Evolutionary conservation across 2,797 vertebrate species (phyloP).

Genomic region (Phrynocephalus vlangalii): DNA sequence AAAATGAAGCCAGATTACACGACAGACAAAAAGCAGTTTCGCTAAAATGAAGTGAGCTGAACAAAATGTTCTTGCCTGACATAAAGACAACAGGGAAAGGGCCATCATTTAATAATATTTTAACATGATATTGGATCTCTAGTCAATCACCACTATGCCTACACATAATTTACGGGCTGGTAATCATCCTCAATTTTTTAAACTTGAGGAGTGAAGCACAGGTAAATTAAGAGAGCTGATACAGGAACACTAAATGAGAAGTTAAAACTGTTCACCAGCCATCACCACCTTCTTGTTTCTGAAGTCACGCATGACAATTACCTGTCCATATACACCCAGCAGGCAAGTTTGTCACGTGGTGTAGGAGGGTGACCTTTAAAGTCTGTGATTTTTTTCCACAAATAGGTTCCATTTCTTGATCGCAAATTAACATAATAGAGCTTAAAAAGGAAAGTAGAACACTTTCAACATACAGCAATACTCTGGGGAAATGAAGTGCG

Average conservation of each 20-base stretch:
- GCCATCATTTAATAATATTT: neutral
- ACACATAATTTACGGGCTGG: neutral
- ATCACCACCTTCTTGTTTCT: conserved; percentile 31
- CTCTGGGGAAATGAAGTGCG: conserved; percentile 45
- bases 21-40: no score
- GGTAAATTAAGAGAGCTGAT: conserved; percentile 32
- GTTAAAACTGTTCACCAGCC: conserved; percentile 20
- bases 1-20: no score
- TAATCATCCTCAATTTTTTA: neutral
- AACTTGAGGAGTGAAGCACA: neutral
- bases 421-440: conserved; percentile 89
- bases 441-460: conserved; percentile 77
- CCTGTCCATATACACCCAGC: conserved; percentile 91
- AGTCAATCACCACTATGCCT: neutral
- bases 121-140: neutral
- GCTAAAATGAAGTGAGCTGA: no score
- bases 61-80: no score
- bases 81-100: no score
- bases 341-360: conserved; percentile 93
- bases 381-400: conserved; percentile 86
- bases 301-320: conserved; percentile 58
- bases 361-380: conserved; percentile 86
- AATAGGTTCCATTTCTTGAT: conserved; percentile 83
- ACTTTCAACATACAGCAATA: conserved; percentile 57
- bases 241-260: conserved; percentile 36